A percentile compares a stretch with the other conserved stretches of the same genome.
These are phyloP conservation scores for Notarius lentiginosus DNA, from an alignment of 2,113 vertebrate species.

Conservation along the genomic window DNA sequence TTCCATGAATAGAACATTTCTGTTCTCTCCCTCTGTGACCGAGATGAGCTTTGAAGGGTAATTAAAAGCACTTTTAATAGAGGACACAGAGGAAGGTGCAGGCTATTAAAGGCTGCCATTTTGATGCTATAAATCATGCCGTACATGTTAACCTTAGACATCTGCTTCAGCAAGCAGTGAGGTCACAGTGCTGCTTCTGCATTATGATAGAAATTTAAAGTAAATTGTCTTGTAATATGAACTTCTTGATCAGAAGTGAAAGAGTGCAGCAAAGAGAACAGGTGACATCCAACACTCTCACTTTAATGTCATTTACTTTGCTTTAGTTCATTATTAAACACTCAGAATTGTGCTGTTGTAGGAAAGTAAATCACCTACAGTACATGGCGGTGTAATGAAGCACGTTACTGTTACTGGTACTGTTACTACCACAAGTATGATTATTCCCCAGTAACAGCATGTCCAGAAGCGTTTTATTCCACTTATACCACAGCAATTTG, in stretches of 20 bases:
- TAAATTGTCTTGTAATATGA: neutral
- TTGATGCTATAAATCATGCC: neutral
- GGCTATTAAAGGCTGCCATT: constrained; percentile 4
- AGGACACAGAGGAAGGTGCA: constrained; percentile 7
- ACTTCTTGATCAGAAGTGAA: neutral
- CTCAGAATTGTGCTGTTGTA: neutral
- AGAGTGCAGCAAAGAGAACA: neutral
- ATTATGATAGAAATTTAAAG: neutral
- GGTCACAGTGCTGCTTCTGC: neutral
- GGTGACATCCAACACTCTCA: neutral
- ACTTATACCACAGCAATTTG: neutral
- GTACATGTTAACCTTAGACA: neutral
- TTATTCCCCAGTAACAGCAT: neutral
- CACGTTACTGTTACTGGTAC: neutral
- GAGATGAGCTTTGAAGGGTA: neutral
- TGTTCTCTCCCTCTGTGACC: neutral
- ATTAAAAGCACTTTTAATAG: constrained; percentile 3
- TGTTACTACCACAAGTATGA: neutral
- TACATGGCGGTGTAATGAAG: neutral
- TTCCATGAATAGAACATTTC: neutral
- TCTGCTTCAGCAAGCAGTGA: neutral
- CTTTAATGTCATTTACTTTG: neutral
- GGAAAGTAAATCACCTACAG: no score
- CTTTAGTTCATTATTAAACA: neutral
- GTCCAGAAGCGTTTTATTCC: neutral